phyloP scores from a whole-genome alignment of 2,888 invertebrate species.

The Philopedon plagiatum region DNA sequence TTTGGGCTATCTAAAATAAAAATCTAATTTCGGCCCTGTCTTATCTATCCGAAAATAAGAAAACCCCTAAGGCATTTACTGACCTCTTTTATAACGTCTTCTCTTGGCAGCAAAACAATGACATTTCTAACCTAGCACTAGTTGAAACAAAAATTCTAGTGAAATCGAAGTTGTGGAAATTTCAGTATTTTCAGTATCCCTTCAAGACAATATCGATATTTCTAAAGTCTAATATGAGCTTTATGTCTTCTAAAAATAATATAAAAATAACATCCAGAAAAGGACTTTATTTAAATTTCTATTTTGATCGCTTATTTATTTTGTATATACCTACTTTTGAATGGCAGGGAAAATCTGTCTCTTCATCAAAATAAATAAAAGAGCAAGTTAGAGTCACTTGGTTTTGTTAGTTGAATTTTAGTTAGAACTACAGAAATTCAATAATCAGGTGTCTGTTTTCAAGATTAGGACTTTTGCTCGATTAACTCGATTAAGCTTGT shows the following conservation, averaged over 20 bases:
- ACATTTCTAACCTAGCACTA: conserved; percentile 15
- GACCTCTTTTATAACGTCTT: conserved; percentile 29
- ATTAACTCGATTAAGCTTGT: background rate
- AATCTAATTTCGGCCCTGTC: conserved; percentile 32
- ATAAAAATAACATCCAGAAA: conserved; percentile 17
- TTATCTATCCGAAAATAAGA: conserved; percentile 31
- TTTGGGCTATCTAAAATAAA: conserved; percentile 38
- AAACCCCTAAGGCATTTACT: conserved; percentile 27
- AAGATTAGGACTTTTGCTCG: background rate
- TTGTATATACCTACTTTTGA: too few species aligned
- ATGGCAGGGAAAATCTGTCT: too few species aligned
- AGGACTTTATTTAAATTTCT: conserved; percentile 12
- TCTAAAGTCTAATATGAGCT: conserved; percentile 20
- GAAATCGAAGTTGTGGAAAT: conserved; percentile 2
- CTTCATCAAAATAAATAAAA: background rate
- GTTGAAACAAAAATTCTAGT: conserved; percentile 16
- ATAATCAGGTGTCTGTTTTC: conserved; percentile 11
- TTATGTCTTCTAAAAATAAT: conserved; percentile 4
- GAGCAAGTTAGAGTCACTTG: background rate
- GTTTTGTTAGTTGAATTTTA: background rate
- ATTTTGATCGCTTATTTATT: conserved; percentile 28
- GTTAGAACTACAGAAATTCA: background rate
- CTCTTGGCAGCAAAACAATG: conserved; percentile 6
- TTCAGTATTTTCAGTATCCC: conserved; percentile 21
- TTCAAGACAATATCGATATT: conserved; percentile 17